Evolutionary conservation across 2,797 vertebrate genomes (phyloP), one percentile per base, ranked within the genome.

Genomic region (Limosa lapponica): DNA sequence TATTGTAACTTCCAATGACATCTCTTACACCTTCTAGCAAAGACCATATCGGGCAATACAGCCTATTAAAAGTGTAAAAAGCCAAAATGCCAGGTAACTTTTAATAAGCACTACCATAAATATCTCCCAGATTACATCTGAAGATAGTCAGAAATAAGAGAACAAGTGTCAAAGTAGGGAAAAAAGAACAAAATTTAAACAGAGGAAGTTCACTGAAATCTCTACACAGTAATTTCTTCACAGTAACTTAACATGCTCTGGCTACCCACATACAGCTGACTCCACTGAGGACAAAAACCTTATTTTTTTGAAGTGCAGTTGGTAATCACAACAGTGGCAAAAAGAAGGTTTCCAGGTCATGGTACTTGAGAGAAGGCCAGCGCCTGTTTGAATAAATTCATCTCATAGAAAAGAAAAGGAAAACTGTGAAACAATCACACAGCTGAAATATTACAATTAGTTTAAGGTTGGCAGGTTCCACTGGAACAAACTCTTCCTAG

Each of bases 401-500:
- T 49, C 88, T 90, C 55, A 62, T 22, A 96, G 64, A 80, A 89
- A 82, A 90, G 51, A 75, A 91, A 82, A 90, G 51, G 72, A 91
- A 88, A 72, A 89, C 90, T 95, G 89, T 92, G 90, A 89, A 93
- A 93, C 89, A 92, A 95, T 67, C 49, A 93, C 51, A 89, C 44
- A 95, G 65, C 49, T 91, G 84, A 90, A 96, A 77, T 83, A 82
- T 46, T 92, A 87, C 72, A 90, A 70, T 87, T 89, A 82, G 55
- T 78, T 97, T 77, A 95, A 95, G 69, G 78, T 55, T 90, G 91
- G 93, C 73, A 97, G 90, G 88, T 89, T 96, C 80, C 80, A 91
- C 96, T 88, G 94, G 94, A 97, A 94, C 94, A 93, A 95, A 93
- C 82, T 93, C 82, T 95, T 94, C 77, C 84, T 84, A 95, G 82